A percentile compares a stretch with the other conserved stretches of the same genome.
These are phyloP conservation scores for Dicaeum eximium DNA, from an alignment of 2,113 vertebrate genomes.

Conservation along the genomic window DNA sequence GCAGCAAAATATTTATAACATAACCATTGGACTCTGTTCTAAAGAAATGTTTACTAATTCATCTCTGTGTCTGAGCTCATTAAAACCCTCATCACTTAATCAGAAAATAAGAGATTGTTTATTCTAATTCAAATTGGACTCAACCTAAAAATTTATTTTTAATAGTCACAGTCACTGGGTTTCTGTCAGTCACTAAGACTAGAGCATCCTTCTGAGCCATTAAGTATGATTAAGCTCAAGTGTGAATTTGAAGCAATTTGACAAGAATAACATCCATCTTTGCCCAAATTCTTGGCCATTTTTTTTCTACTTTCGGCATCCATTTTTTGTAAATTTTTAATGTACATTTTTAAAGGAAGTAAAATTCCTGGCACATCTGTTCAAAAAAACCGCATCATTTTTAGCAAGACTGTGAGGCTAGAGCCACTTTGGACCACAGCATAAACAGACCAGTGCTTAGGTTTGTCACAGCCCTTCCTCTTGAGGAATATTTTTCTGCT, in stretches of 20 bases:
- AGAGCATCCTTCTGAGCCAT: neutral
- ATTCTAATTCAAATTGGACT: neutral
- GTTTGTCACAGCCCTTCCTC: neutral
- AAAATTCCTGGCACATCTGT: neutral
- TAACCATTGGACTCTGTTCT: neutral
- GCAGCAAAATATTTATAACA: neutral
- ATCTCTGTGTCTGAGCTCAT: neutral
- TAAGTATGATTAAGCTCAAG: neutral
- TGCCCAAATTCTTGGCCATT: neutral
- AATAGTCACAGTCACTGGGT: neutral
- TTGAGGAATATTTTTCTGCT: neutral
- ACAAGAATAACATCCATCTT: neutral
- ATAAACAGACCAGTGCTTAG: neutral
- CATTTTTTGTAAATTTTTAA: neutral
- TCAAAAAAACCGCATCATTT: neutral
- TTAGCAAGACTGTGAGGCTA: neutral
- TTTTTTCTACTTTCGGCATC: neutral
- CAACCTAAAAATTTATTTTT: neutral
- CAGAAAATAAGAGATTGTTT: neutral
- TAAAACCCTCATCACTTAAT: neutral
- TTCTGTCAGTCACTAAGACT: neutral
- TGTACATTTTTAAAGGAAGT: neutral
- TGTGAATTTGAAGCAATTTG: neutral
- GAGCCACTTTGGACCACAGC: neutral
- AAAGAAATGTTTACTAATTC: neutral